Base-by-base conservation (phyloP, 2,888 invertebrate genomes). In the Lymantria dispar region DNA sequence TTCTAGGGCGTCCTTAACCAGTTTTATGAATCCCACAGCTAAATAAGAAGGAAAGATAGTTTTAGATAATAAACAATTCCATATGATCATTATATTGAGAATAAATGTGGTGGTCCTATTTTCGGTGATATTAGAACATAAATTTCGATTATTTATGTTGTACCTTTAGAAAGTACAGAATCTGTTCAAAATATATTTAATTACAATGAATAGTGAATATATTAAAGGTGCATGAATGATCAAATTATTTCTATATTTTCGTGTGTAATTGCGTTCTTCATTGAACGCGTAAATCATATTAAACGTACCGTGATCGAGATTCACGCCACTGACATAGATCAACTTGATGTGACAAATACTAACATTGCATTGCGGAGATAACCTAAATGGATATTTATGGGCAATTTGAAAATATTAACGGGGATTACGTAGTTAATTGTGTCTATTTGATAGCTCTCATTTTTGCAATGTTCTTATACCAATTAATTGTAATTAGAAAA, bases 201-300 rank as follows among this genome's bases (percentile, higher is more conserved):
- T 22, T 22, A 22, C 22, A 22, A 22, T 3, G 2, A 22, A 22
- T 22, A 22, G 5, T 22, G 5, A 3, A 22, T 5, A 22, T 3
- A 22, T 22, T 22, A 22, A 5, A 22, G 5, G 22, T 22, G 22
- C 22, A 22, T 22, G 22, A 22, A 22, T 22, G 5, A 5, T 22
- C 22, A 58, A 43, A 49, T 54, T 54, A 56, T 63, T 50, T 55
- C 59, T 62, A 69, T 60, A 62, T 67, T 67, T 69, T 70, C 70
- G 48, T 47, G 52, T 55, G 56, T 55, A 51, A 56, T 54, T 61
- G 64, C 48, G 57, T 57, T 59, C 57, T 56, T 58, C 58, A 58
- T 62, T 59, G 59, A 71, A 53, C 60, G 56, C 62, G 67, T 67
- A 68, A 70, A 70, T 70, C 71, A 67, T 58, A 54, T 61, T 68